A percentile compares a stretch with the other conserved stretches of the same genome.
These are phyloP conservation scores for Laticauda laticaudata DNA, from an alignment of 2,113 vertebrate species.

Conservation along the genomic window DNA sequence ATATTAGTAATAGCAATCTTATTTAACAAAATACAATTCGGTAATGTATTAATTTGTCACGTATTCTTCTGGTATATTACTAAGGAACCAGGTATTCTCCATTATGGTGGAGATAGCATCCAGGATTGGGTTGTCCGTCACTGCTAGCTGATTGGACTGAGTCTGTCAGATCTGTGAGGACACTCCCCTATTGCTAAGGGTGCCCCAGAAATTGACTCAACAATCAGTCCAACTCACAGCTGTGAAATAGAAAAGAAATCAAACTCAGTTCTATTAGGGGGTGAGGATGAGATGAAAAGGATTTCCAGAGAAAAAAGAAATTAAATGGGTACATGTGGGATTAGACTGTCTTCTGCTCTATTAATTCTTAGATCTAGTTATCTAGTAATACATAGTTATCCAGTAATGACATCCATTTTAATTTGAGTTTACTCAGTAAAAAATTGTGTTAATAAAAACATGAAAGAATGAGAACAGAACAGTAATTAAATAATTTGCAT, in stretches of 20 bases:
- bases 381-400: not conserved
- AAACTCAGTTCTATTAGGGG: not conserved
- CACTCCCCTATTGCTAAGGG: no score
- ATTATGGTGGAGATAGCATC: no score
- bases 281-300: not conserved
- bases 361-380: not conserved
- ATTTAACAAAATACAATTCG: not conserved
- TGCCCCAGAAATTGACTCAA: no score
- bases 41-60: not conserved
- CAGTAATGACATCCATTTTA: not conserved
- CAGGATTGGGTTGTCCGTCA: no score
- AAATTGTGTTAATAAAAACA: not conserved
- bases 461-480: accelerated
- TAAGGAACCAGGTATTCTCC: not conserved
- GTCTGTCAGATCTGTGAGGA: no score
- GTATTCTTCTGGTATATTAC: not conserved
- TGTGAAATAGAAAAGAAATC: not conserved
- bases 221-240: not conserved
- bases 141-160: no score
- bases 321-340: not conserved
- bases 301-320: not conserved
- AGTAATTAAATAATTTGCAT: not conserved
- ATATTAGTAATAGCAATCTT: not conserved
- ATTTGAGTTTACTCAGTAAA: not conserved
- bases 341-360: not conserved